Percentiles rank a stretch among this genome's conserved stretches.
These are phyloP conservation scores for Tenthredo distinguenda DNA, from an alignment of 2,888 invertebrate genomes.

Conservation along the genomic window DNA sequence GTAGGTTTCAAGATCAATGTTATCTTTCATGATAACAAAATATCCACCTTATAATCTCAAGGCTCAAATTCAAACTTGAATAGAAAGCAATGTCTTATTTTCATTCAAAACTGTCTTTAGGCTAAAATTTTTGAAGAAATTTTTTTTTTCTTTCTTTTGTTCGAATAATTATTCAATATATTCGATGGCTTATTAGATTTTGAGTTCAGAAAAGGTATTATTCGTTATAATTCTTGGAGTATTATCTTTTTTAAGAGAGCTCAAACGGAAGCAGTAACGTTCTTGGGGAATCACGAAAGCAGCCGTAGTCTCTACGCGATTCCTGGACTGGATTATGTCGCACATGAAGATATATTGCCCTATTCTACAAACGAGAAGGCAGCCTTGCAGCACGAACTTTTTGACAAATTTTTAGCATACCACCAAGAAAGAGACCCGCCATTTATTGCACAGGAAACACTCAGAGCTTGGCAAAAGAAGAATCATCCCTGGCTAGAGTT, in stretches of 20 bases:
- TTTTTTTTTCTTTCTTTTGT: not conserved
- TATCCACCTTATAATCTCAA: not conserved
- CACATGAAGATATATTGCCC: constrained; percentile 98
- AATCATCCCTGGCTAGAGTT: constrained; percentile 98
- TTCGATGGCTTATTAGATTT: not conserved
- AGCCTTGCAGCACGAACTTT: constrained; percentile 96
- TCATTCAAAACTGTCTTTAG: not conserved
- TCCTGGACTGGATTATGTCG: constrained; percentile 98
- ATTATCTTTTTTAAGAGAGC: constrained; percentile 85
- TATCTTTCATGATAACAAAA: not conserved
- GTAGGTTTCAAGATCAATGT: constrained; percentile 81
- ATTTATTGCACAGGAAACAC: constrained; percentile 92
- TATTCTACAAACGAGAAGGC: constrained; percentile 93
- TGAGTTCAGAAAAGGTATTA: not conserved
- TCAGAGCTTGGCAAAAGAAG: constrained; percentile 97
- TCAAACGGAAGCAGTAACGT: constrained; percentile 99
- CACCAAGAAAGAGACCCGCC: constrained; percentile 92
- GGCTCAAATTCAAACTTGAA: not conserved
- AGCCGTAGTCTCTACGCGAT: constrained; percentile 97
- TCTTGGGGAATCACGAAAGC: constrained; percentile 97
- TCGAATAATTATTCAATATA: not conserved
- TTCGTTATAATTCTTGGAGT: not conserved
- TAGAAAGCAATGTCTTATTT: not conserved
- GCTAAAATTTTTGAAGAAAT: not conserved
- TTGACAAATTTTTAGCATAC: constrained; percentile 95